A percentile compares a stretch with the other conserved stretches of the same genome.
Evolutionary conservation across 2,113 vertebrate genomes (phyloP).

Genomic region (Cettia cetti): DNA sequence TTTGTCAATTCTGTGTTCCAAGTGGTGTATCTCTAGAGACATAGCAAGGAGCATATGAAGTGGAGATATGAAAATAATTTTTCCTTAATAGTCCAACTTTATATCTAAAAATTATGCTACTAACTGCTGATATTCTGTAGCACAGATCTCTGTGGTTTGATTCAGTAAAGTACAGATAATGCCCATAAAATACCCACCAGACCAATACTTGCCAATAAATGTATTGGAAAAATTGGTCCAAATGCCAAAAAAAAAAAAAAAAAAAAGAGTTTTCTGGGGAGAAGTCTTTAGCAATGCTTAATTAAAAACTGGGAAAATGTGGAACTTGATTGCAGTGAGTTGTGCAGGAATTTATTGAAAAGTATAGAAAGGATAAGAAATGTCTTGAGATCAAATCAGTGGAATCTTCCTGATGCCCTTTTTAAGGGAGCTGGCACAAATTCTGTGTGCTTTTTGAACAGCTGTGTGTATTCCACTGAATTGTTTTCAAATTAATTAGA

Average conservation of each 20-base stretch:
- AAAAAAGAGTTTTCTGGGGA: background rate
- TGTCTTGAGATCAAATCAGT: background rate
- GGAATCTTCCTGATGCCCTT: background rate
- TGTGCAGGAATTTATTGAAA: background rate
- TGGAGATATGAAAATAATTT: background rate
- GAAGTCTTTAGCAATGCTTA: background rate
- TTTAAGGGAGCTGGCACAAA: background rate
- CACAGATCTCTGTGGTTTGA: background rate
- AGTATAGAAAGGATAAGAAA: background rate
- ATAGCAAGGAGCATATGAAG: background rate
- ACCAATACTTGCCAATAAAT: background rate
- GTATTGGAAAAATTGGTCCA: background rate
- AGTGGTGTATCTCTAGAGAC: background rate
- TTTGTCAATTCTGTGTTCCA: background rate
- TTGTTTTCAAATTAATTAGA: conserved; percentile 16
- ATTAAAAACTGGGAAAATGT: background rate
- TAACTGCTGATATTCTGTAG: background rate
- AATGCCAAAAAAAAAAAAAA: background rate
- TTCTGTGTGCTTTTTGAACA: background rate
- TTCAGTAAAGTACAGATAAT: background rate
- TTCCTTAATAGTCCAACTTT: background rate
- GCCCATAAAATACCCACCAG: background rate
- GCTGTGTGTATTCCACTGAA: background rate
- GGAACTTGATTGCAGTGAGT: background rate
- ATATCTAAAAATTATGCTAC: background rate